Base-by-base conservation (phyloP, 2,888 invertebrate species). In the Pachliopta kotzebuea region DNA sequence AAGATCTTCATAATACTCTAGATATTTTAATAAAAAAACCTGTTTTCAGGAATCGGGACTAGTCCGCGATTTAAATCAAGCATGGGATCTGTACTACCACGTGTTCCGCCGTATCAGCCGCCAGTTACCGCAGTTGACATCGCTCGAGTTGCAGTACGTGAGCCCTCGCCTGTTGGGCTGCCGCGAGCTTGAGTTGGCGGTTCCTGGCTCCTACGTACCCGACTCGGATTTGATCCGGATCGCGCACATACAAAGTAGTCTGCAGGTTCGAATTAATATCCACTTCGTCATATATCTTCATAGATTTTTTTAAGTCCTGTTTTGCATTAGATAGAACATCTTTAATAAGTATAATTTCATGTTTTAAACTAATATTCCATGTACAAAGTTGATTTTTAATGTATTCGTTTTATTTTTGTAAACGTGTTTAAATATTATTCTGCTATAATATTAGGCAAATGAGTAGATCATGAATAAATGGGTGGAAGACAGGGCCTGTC, bases 81-180 rank as follows among this genome's bases (percentile, higher is more conserved):
- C 99, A 4, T 99, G 99, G 99, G 99, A 99, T 83, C 93, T 99
- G 49, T 99, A 99, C 89, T 99, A 99, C 89, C 98, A 98, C 83
- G 99, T 99, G 61, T 99, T 99, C 90, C 94, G 99, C 31, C 95
- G 98, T 73, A 99, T 99, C 81, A 97, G 98, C 23, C 95, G 98
- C 23, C 99, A 99, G 84, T 90, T 99, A 71, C 98, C 98, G 4
- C 97, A 97, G 81, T 88, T 98, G 52, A 98, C 98, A 7, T 96
- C 96, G 2, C 90, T 98, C 54, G 98, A 98, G 86, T 90, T 98
- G 74, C 98, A 99, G 79, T 99, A 99, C 85, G 99, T 99, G 11
- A 98, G 98, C 65, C 98, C 98, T 18, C 96, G 98, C 72, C 90
- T 99, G 72, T 92, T 98, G 65, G 93, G 94, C 68, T 98, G 98